Evolutionary conservation across 2,888 invertebrate genomes (phyloP).

Genomic region (Sminthurinus aureus): DNA sequence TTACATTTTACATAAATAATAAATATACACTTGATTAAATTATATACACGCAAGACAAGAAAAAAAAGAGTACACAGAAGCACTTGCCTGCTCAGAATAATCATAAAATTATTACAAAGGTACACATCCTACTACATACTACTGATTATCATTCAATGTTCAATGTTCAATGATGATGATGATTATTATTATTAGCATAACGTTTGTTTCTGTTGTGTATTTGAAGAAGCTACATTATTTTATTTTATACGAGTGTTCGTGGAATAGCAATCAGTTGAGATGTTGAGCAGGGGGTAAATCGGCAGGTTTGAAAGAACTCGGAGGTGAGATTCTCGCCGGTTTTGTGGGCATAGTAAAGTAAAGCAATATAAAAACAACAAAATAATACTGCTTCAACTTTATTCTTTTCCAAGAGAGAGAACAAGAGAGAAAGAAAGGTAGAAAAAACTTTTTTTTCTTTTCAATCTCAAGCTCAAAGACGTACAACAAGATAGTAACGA

Average conservation of each 20-base stretch:
- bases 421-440: constrained; percentile 21
- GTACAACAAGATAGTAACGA: neutral
- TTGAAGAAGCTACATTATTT: constrained; percentile 29
- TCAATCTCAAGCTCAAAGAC: constrained; percentile 9
- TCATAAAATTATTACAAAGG: no score
- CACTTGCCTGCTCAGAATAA: neutral
- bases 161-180: no score
- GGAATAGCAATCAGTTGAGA: constrained; percentile 33
- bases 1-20: no score
- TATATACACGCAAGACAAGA: neutral
- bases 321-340: constrained; percentile 41
- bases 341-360: constrained; percentile 41
- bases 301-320: constrained; percentile 36
- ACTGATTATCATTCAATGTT: no score
- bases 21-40: no score
- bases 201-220: no score
- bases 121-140: no score
- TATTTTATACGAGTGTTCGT: constrained; percentile 11
- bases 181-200: no score
- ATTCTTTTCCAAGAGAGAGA: constrained; percentile 27
- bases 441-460: constrained; percentile 6
- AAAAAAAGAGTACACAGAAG: neutral
- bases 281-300: constrained; percentile 29
- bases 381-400: constrained; percentile 30
- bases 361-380: constrained; percentile 39